Conservation (phyloP, 2,888 invertebrate genomes). For the Papilio demoleus region DNA sequence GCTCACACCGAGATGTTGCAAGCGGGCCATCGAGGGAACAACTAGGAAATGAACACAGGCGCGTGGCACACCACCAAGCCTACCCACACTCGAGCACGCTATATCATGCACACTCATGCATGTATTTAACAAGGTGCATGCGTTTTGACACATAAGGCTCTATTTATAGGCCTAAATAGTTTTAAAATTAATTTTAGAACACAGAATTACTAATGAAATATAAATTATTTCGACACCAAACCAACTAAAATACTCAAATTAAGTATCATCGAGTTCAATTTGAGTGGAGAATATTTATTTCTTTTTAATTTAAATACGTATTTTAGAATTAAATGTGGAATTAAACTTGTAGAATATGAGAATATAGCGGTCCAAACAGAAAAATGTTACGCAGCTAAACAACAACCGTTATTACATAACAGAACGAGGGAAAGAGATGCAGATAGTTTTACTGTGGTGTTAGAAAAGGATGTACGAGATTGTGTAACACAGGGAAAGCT, state of each 20-base stretch:
- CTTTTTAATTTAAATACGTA: background rate
- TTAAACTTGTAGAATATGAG: conserved; percentile 55
- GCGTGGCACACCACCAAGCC: conserved; percentile 59
- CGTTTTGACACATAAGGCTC: conserved; percentile 71
- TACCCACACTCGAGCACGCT: conserved; percentile 51
- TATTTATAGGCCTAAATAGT: conserved; percentile 68
- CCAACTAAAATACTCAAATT: background rate
- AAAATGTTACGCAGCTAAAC: conserved; percentile 80
- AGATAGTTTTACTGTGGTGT: conserved; percentile 49
- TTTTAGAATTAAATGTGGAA: conserved; percentile 51
- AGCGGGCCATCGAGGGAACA: conserved; percentile 78
- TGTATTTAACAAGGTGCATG: conserved; percentile 59
- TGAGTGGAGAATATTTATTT: background rate
- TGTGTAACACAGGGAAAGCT: conserved; percentile 83
- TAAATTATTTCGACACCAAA: background rate
- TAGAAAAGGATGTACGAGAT: conserved; percentile 69
- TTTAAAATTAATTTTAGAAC: conserved; percentile 14
- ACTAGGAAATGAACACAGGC: conserved; percentile 79
- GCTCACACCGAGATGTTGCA: conserved; percentile 78
- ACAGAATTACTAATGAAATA: background rate
- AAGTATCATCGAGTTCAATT: background rate
- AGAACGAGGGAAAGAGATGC: conserved; percentile 65
- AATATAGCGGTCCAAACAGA: conserved; percentile 69
- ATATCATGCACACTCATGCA: conserved; percentile 54
- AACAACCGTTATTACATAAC: conserved; percentile 83